These are phyloP conservation scores for Cryptotermes secundus DNA, from an alignment of 1,140 invertebrate genomes.

Conservation along the genomic window DNA sequence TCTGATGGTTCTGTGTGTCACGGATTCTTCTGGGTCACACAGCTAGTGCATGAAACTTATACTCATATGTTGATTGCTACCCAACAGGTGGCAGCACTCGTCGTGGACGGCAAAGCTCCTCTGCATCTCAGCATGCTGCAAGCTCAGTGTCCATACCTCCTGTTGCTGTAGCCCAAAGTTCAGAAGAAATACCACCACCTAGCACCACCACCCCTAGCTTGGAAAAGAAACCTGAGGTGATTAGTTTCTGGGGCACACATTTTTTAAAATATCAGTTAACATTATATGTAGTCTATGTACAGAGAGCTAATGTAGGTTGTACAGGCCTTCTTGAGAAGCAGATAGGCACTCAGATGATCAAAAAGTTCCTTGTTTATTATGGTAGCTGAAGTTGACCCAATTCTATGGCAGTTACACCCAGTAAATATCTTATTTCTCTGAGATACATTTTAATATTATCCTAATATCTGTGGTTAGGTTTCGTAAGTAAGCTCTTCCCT, in stretches of 20 bases:
- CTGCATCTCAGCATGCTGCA: slow-evolving; percentile 22
- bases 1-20: slow-evolving; percentile 9
- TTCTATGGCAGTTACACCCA: too few relatives aligned
- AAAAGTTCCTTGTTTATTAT: too few relatives aligned
- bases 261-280: too few relatives aligned
- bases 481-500: too few relatives aligned
- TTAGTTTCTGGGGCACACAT: neutral
- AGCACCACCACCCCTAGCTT: neutral
- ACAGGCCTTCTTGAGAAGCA: too few relatives aligned
- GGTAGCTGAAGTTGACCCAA: too few relatives aligned
- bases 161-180: neutral
- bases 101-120: slow-evolving; percentile 29
- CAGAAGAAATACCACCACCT: neutral
- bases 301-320: too few relatives aligned
- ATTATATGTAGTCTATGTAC: too few relatives aligned
- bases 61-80: slow-evolving; percentile 1
- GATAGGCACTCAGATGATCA: too few relatives aligned
- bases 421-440: too few relatives aligned
- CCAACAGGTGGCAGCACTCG: slow-evolving; percentile 26
- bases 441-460: too few relatives aligned
- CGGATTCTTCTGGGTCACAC: neutral
- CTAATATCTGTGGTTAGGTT: too few relatives aligned
- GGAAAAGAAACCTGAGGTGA: slow-evolving; percentile 14
- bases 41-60: neutral
- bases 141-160: neutral